A percentile compares a stretch with the other conserved stretches of the same genome.
Evolutionary conservation across 2,797 vertebrate species (phyloP).

Genomic region (Syndactyla subalaris): DNA sequence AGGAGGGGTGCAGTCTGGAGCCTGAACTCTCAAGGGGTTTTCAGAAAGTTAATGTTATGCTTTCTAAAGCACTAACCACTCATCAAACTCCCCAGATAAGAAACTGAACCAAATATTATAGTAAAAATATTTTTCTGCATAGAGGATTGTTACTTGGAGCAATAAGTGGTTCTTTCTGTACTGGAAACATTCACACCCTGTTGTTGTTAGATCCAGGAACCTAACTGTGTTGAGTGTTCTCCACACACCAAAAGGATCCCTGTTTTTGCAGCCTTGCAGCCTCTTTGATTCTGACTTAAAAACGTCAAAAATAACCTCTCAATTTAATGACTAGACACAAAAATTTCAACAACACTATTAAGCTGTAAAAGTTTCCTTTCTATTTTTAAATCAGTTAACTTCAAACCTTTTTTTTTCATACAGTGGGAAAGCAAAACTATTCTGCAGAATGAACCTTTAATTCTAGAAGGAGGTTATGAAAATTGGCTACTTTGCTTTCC

Average conservation of each 20-base stretch:
- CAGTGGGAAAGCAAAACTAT: conserved; percentile 97
- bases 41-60: neutral
- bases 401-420: conserved; percentile 33
- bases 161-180: neutral
- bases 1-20: neutral
- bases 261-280: neutral
- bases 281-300: neutral
- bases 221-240: neutral
- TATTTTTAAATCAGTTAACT: neutral
- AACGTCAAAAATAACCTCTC: neutral
- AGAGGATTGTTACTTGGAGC: neutral
- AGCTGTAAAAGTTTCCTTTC: neutral
- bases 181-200: neutral
- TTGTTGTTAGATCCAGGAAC: neutral
- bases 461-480: conserved; percentile 96
- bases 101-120: neutral
- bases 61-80: neutral
- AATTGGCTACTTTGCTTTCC: conserved; percentile 98
- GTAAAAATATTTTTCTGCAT: neutral
- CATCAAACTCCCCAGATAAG: neutral
- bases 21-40: neutral
- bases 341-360: neutral
- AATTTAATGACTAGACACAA: neutral
- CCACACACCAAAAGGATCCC: neutral
- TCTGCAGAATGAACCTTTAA: conserved; percentile 89